Conservation (phyloP, 1,140 invertebrate species). For the Cotesia typhae region DNA sequence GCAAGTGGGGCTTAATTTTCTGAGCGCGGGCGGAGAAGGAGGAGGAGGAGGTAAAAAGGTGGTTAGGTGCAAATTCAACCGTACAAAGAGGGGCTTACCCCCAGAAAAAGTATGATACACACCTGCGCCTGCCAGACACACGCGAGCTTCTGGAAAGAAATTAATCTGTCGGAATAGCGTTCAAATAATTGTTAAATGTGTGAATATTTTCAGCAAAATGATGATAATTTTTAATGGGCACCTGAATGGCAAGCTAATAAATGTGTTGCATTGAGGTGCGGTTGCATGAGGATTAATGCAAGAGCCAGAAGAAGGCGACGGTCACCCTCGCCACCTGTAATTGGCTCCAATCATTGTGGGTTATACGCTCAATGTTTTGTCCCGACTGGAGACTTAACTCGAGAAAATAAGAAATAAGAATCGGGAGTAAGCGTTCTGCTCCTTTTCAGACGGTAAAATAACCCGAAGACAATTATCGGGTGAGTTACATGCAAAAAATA, state of each 20-base stretch:
- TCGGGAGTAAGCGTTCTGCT: neutral
- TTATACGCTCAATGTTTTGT: conserved; percentile 44
- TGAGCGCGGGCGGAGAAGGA: conserved; percentile 55
- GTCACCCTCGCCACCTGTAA: conserved; percentile 60
- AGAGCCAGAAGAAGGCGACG: conserved; percentile 38
- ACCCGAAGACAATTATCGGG: neutral
- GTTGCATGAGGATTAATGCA: conserved; percentile 40
- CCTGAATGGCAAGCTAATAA: too few relatives aligned
- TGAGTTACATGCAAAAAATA: neutral
- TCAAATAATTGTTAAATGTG: too few relatives aligned
- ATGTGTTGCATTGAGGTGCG: too few relatives aligned
- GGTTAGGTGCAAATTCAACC: conserved; percentile 31
- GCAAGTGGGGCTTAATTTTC: conserved; percentile 62
- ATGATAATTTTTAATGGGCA: too few relatives aligned
- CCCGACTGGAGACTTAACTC: neutral
- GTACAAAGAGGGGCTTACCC: conserved; percentile 14
- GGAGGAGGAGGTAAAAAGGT: conserved; percentile 24
- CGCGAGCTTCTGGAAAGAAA: conserved; percentile 36
- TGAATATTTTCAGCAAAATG: neutral
- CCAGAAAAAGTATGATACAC: conserved; percentile 36
- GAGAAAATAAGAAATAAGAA: too few relatives aligned
- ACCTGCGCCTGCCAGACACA: conserved; percentile 60
- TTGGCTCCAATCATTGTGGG: conserved; percentile 60
- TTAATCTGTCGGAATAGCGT: too few relatives aligned
- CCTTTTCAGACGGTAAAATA: neutral